phyloP scores from a whole-genome alignment of 2,888 invertebrate genomes.

The Ypsolopha sequella region DNA sequence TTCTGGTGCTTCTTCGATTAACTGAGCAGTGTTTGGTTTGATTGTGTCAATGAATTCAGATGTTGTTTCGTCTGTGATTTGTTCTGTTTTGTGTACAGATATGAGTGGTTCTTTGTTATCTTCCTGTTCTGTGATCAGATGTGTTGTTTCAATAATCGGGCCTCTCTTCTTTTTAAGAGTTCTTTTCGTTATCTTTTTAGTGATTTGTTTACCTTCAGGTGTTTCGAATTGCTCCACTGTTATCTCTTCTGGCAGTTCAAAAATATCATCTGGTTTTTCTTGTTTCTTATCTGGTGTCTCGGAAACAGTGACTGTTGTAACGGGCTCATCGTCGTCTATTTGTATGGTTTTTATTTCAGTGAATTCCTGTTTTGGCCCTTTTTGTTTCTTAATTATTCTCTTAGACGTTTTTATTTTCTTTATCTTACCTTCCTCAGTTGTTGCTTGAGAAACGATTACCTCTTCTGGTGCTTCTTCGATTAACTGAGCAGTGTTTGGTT shows the following conservation, averaged over 20 bases:
- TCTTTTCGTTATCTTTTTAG: constrained; percentile 19
- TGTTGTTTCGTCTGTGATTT: constrained; percentile 2
- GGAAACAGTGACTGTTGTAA: not conserved
- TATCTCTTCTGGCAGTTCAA: constrained; percentile 28
- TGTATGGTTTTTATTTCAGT: constrained; percentile 33
- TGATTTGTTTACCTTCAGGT: constrained; percentile 17
- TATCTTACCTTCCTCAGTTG: constrained; percentile 2
- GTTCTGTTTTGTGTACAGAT: constrained; percentile 12
- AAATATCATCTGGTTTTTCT: constrained; percentile 18
- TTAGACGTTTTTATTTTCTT: constrained; percentile 6
- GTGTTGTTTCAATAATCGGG: constrained; percentile 20
- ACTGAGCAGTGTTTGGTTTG: constrained; percentile 8
- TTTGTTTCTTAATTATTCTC: constrained; percentile 23
- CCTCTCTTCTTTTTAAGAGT: constrained; percentile 17
- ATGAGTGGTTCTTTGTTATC: constrained; percentile 23
- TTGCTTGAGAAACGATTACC: constrained; percentile 4
- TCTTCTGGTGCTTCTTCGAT: constrained; percentile 7
- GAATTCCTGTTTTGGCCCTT: constrained; percentile 28
- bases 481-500: constrained; percentile 1
- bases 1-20: constrained; percentile 11
- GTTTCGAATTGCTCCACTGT: constrained; percentile 25
- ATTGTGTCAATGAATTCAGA: constrained; percentile 1
- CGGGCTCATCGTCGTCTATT: constrained; percentile 17
- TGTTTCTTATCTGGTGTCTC: constrained; percentile 22
- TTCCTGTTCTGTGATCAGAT: constrained; percentile 30